These are phyloP conservation scores for Spodoptera litura DNA, from an alignment of 1,140 invertebrate genomes.

Conservation along the genomic window DNA sequence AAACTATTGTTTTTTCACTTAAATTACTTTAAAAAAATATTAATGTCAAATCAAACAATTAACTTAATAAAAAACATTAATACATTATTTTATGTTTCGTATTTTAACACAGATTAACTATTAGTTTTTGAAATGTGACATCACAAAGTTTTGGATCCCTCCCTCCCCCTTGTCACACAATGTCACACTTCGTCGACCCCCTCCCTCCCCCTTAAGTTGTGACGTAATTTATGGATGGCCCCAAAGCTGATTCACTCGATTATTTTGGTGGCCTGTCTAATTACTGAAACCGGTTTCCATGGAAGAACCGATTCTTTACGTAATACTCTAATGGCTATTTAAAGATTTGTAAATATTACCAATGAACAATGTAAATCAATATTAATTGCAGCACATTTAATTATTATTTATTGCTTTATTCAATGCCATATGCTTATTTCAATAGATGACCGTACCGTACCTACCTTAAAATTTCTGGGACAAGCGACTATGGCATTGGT, in stretches of 20 bases:
- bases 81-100: no score
- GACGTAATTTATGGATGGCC: no score
- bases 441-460: not conserved
- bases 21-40: no score
- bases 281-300: constrained; percentile 17
- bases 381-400: not conserved
- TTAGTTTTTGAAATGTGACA: no score
- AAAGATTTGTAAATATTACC: constrained; percentile 3
- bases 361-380: not conserved
- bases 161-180: no score
- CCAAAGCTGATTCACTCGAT: constrained; percentile 10
- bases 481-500: constrained; percentile 1
- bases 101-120: no score
- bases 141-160: no score
- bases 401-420: constrained; percentile 24
- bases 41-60: no score
- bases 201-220: no score
- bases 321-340: not conserved
- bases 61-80: no score
- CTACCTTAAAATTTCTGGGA: not conserved
- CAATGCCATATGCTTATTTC: constrained; percentile 2
- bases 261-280: constrained; percentile 4
- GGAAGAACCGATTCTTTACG: constrained; percentile 2
- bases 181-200: no score
- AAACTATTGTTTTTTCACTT: no score